phyloP scores from a whole-genome alignment of 2,113 vertebrate genomes.

The Nesogale talazaci region DNA sequence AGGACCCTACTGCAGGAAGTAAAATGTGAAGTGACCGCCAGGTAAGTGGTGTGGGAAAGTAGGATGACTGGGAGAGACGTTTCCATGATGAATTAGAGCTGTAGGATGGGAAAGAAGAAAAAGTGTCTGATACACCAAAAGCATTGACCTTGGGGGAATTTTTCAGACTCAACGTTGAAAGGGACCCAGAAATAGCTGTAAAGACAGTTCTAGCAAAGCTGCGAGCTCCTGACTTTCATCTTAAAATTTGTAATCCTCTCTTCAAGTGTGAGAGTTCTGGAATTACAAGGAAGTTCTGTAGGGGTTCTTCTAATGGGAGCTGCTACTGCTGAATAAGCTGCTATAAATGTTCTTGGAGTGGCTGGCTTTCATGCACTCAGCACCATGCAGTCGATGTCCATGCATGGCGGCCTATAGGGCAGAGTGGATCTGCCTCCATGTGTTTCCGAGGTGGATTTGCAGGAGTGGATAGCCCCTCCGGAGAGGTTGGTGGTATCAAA shows the following conservation, averaged over 20 bases:
- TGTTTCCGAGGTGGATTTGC: no score
- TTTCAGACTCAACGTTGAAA: not conserved
- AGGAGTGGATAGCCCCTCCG: no score
- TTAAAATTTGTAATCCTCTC: constrained; percentile 44
- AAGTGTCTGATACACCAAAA: not conserved
- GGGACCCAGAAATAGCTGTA: constrained; percentile 39
- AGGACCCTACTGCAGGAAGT: not conserved
- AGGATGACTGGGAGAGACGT: not conserved
- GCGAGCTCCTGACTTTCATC: constrained; percentile 4
- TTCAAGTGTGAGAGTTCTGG: constrained; percentile 33
- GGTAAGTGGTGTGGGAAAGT: not conserved
- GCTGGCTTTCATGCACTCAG: not conserved
- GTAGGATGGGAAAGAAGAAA: not conserved
- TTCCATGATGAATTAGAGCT: not conserved
- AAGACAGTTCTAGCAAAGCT: constrained; percentile 28
- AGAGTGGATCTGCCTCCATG: no score
- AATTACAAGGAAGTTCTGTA: not conserved
- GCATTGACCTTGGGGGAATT: constrained; percentile 30
- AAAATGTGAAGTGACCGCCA: not conserved
- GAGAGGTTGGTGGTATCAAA: no score
- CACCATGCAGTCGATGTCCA: no score
- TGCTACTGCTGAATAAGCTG: not conserved
- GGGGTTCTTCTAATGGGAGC: not conserved
- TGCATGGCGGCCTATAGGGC: no score
- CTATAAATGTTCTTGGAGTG: constrained; percentile 2